Evolutionary conservation across 2,797 vertebrate species (phyloP).

Genomic region (Toxotes lorentzi): DNA sequence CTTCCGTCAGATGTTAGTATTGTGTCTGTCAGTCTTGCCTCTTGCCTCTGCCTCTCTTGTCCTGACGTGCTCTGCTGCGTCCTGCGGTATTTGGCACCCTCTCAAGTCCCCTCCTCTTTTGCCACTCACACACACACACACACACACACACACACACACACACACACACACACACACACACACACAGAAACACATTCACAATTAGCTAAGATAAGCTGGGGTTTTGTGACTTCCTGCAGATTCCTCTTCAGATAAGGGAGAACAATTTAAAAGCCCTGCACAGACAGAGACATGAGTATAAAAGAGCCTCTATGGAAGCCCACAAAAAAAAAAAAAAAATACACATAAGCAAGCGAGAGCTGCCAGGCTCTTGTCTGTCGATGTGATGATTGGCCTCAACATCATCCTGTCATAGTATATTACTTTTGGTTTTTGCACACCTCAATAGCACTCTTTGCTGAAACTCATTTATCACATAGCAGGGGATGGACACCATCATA

Average conservation of each 20-base stretch:
- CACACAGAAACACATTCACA: slow-evolving; percentile 68
- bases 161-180: too few species aligned
- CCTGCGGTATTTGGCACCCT: slow-evolving; percentile 80
- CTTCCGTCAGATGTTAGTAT: slow-evolving; percentile 71
- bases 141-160: too few species aligned
- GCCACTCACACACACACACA: slow-evolving; percentile 48
- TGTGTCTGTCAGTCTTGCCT: slow-evolving; percentile 71
- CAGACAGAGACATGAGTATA: slow-evolving; percentile 61
- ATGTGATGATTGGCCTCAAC: slow-evolving; percentile 63
- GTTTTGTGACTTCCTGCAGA: slow-evolving; percentile 84
- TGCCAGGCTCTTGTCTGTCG: slow-evolving; percentile 47
- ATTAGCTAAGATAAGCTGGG: slow-evolving; percentile 80
- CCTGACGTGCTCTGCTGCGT: slow-evolving; percentile 77
- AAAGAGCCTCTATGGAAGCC: slow-evolving; percentile 53
- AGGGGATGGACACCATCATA: slow-evolving; percentile 59
- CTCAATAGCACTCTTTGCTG: slow-evolving; percentile 56
- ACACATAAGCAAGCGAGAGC: slow-evolving; percentile 47
- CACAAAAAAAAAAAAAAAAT: slow-evolving; percentile 49
- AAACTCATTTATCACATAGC: slow-evolving; percentile 74
- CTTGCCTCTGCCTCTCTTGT: slow-evolving; percentile 71
- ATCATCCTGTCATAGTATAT: slow-evolving; percentile 65
- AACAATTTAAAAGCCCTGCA: slow-evolving; percentile 73
- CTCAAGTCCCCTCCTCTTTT: slow-evolving; percentile 68
- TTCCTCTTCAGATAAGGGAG: slow-evolving; percentile 78
- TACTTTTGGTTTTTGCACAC: slow-evolving; percentile 75